Evolutionary conservation across 2,797 vertebrate species (phyloP).

Genomic region (Garrulus glandarius): DNA sequence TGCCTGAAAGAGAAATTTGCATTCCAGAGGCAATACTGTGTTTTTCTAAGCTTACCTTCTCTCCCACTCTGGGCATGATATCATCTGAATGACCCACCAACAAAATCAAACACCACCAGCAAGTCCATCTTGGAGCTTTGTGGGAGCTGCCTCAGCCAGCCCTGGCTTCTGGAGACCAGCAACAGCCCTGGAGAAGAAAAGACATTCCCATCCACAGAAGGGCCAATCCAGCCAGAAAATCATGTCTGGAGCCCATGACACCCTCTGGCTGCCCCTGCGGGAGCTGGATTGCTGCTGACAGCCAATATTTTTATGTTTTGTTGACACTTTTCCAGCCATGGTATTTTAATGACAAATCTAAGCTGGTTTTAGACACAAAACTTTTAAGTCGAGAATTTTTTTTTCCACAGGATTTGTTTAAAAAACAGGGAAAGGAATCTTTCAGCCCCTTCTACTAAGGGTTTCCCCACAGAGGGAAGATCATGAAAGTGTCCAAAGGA

Average conservation of each 20-base stretch:
- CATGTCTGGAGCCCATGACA: not conserved
- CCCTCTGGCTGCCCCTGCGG: not conserved
- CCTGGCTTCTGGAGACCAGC: not conserved
- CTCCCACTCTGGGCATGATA: not conserved
- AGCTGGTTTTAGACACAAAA: not conserved
- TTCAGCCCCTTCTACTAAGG: not conserved
- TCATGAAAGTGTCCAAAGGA: slow-evolving; percentile 1
- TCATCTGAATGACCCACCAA: not conserved
- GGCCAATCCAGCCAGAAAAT: not conserved
- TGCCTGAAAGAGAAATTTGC: not conserved
- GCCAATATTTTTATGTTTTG: not conserved
- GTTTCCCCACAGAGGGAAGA: not conserved
- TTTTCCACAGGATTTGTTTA: not conserved
- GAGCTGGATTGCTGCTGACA: not conserved
- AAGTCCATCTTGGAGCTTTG: accelerated
- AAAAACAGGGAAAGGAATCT: not conserved
- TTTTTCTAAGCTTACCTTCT: not conserved
- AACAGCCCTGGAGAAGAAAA: not conserved
- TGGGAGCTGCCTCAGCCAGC: not conserved
- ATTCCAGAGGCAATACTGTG: not conserved
- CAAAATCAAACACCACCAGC: not conserved
- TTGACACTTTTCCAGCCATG: not conserved
- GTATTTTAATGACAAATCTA: not conserved
- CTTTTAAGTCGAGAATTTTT: accelerated
- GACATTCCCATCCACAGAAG: not conserved